phyloP scores from a whole-genome alignment of 2,797 vertebrate genomes.

The Poeciliopsis paucimaculata region DNA sequence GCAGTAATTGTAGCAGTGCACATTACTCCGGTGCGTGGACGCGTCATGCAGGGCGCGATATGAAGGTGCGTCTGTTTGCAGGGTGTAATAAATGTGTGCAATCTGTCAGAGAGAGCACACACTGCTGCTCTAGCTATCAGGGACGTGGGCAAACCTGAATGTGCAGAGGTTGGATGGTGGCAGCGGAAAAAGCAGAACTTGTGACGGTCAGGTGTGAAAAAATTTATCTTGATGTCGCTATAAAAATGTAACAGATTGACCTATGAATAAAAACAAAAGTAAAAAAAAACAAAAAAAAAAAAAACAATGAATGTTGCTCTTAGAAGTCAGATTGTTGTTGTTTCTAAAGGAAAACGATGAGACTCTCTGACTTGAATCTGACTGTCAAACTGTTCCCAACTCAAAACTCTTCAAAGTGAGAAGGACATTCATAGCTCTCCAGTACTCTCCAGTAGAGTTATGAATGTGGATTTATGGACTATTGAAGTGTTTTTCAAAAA shows the following conservation, averaged over 20 bases:
- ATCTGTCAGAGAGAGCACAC: constrained; percentile 13
- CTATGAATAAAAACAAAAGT: not conserved
- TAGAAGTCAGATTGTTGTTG: not conserved
- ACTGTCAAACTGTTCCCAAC: constrained; percentile 7
- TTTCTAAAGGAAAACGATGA: not conserved
- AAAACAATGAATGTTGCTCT: not conserved
- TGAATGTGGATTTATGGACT: not conserved
- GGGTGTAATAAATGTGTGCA: constrained; percentile 6
- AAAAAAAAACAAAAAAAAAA: not conserved
- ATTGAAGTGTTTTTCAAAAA: not conserved
- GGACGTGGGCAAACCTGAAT: not conserved
- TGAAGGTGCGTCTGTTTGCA: constrained; percentile 32
- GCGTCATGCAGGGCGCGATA: constrained; percentile 6
- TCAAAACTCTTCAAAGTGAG: not conserved
- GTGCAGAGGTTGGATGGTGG: not conserved
- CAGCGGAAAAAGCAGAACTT: constrained; percentile 3
- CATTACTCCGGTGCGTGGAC: constrained; percentile 9
- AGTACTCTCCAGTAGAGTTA: no score
- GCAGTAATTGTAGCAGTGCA: constrained; percentile 31
- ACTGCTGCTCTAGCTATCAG: constrained; percentile 19
- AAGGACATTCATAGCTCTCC: no score
- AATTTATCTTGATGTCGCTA: not conserved
- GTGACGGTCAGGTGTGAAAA: not conserved
- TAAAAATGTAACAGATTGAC: not conserved
- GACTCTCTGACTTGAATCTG: not conserved